Evolutionary conservation across 2,113 vertebrate genomes (phyloP).

Genomic region (Sinocyclocheilus anshuiensis): DNA sequence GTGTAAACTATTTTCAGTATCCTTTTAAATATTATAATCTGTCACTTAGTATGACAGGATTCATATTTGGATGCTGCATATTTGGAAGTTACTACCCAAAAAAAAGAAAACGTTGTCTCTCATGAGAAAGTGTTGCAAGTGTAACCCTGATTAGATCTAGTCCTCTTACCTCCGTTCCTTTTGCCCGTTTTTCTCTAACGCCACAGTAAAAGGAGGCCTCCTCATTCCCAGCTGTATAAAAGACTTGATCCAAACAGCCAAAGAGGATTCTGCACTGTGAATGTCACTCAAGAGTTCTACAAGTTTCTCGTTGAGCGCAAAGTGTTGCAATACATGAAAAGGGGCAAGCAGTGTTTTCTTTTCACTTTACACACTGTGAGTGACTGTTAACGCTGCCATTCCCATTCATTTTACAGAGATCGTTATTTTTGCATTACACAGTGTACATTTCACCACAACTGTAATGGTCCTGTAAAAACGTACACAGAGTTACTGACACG

Average conservation of each 20-base stretch:
- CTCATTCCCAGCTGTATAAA: constrained; percentile 63
- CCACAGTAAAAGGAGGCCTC: constrained; percentile 60
- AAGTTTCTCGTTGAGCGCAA: constrained; percentile 27
- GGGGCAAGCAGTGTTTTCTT: constrained; percentile 23
- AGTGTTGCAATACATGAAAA: constrained; percentile 27
- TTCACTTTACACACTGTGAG: constrained; percentile 9
- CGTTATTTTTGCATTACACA: constrained; percentile 22
- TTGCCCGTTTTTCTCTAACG: constrained; percentile 53
- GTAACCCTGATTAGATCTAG: constrained; percentile 59
- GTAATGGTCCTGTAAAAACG: constrained; percentile 4
- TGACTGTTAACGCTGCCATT: constrained; percentile 21
- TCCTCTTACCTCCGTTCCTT: constrained; percentile 52
- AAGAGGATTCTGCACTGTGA: constrained; percentile 59
- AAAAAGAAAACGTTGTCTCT: neutral
- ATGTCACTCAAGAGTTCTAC: constrained; percentile 53
- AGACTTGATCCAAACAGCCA: constrained; percentile 54
- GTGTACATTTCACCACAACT: neutral
- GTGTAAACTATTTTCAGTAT: too few relatives aligned
- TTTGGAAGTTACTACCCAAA: neutral
- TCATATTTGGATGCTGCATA: neutral
- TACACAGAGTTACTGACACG: neutral
- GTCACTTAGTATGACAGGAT: neutral
- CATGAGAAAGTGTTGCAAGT: constrained; percentile 37
- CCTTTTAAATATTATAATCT: too few relatives aligned
- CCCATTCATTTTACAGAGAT: constrained; percentile 26